These are phyloP conservation scores for Holothuria scabra DNA, from an alignment of 53 echinoderm and acorn worm genomes.

Conservation along the genomic window DNA sequence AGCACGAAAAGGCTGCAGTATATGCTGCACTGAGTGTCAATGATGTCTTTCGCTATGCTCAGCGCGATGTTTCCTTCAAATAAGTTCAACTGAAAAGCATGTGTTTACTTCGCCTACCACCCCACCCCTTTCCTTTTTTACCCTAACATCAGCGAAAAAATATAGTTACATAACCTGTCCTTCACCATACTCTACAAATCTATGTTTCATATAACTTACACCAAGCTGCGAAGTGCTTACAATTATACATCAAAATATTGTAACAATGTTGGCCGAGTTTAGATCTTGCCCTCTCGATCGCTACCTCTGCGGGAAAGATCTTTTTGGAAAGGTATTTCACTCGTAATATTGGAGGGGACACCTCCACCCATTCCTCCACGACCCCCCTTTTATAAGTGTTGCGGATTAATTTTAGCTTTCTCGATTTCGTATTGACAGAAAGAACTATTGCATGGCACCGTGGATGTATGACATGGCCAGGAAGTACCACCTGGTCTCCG, in stretches of 20 bases:
- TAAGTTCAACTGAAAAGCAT: too few relatives aligned
- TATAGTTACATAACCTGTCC: too few relatives aligned
- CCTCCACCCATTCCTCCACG: conserved; percentile 56
- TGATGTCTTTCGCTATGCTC: too few relatives aligned
- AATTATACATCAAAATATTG: conserved; percentile 35
- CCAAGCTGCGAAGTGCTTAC: conserved; percentile 46
- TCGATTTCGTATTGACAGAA: conserved; percentile 8
- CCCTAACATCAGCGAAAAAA: too few relatives aligned
- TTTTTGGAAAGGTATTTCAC: background rate
- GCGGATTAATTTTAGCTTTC: conserved; percentile 54
- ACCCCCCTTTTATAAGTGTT: conserved; percentile 59
- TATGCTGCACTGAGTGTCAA: too few relatives aligned
- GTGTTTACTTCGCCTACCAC: too few relatives aligned
- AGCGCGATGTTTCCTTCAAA: too few relatives aligned
- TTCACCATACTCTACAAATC: too few relatives aligned
- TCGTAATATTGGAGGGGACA: conserved; percentile 42
- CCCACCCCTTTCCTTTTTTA: too few relatives aligned
- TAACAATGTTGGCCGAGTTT: conserved; percentile 14
- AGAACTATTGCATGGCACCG: conserved; percentile 67
- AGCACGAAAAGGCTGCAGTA: too few relatives aligned
- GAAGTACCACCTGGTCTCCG: conserved; percentile 62
- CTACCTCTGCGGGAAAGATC: background rate
- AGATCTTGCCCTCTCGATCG: conserved; percentile 9
- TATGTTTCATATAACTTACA: background rate
- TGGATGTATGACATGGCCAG: conserved; percentile 58